Conservation (phyloP, 2,113 vertebrate genomes). For the Cyanoliseus patagonus region DNA sequence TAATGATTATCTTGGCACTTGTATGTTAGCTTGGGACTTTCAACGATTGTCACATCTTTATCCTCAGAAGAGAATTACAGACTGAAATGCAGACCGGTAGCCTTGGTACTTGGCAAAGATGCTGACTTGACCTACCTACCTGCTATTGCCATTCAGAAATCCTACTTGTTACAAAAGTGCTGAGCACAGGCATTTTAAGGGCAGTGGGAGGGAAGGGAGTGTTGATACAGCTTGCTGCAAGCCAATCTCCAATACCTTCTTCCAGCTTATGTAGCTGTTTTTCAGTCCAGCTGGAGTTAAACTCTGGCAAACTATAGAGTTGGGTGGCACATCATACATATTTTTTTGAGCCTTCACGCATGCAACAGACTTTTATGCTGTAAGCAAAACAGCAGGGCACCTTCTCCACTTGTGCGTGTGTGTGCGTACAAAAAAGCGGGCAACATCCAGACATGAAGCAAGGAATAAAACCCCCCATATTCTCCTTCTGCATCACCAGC, state of each 20-base stretch:
- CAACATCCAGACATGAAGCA: not conserved
- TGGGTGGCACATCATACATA: not conserved
- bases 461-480: not conserved
- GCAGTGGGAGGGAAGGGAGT: not conserved
- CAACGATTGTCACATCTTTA: not conserved
- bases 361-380: not conserved
- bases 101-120: not conserved
- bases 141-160: not conserved
- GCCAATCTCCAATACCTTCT: not conserved
- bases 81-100: not conserved
- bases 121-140: not conserved
- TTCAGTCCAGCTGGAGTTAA: slow-evolving; percentile 13
- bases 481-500: not conserved
- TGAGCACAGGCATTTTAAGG: not conserved
- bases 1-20: not conserved
- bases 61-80: not conserved
- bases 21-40: not conserved
- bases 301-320: not conserved
- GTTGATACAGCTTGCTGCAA: not conserved
- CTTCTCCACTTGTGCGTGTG: not conserved
- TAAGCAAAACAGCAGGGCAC: not conserved
- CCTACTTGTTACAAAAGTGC: not conserved
- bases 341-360: not conserved
- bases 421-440: not conserved
- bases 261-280: not conserved